These are phyloP conservation scores for Parotocinclus haroldoi DNA, from an alignment of 2,797 vertebrate species.

Conservation along the genomic window DNA sequence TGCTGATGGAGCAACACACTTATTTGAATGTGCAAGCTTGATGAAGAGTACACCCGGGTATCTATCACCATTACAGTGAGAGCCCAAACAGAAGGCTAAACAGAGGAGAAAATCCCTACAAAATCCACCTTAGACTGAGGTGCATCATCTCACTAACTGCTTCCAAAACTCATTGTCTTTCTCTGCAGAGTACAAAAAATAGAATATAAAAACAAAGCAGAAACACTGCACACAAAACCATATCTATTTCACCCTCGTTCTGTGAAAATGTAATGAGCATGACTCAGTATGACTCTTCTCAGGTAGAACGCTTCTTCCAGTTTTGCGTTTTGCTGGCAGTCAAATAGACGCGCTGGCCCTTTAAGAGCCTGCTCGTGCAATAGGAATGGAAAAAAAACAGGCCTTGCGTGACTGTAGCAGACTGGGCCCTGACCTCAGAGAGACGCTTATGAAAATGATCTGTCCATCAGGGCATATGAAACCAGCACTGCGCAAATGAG, in stretches of 20 bases:
- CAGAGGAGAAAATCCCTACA: constrained; percentile 2
- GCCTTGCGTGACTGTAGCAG: constrained; percentile 68
- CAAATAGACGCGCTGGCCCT: constrained; percentile 31
- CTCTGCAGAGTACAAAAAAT: not conserved
- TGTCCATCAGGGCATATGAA: constrained; percentile 63
- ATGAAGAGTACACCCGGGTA: not conserved
- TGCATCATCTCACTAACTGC: not conserved
- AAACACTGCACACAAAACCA: not conserved
- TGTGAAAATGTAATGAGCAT: not conserved
- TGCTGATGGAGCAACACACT: constrained; percentile 1
- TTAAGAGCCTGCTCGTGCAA: constrained; percentile 44
- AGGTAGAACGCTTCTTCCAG: not conserved
- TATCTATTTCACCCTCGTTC: not conserved
- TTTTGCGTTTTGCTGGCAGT: not conserved
- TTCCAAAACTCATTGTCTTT: not conserved
- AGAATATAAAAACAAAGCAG: not conserved
- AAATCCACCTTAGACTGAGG: too few relatives aligned
- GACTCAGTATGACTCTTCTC: not conserved
- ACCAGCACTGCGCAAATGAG: constrained; percentile 66
- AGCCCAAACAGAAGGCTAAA: constrained; percentile 3
- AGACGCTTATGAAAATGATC: constrained; percentile 73
- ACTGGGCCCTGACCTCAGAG: constrained; percentile 52
- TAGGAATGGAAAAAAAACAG: constrained; percentile 49
- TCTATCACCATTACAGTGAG: constrained; percentile 6
- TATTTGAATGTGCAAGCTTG: constrained; percentile 1